phyloP scores from a whole-genome alignment of 2,113 vertebrate species.

The Dicerorhinus sumatrensis region DNA sequence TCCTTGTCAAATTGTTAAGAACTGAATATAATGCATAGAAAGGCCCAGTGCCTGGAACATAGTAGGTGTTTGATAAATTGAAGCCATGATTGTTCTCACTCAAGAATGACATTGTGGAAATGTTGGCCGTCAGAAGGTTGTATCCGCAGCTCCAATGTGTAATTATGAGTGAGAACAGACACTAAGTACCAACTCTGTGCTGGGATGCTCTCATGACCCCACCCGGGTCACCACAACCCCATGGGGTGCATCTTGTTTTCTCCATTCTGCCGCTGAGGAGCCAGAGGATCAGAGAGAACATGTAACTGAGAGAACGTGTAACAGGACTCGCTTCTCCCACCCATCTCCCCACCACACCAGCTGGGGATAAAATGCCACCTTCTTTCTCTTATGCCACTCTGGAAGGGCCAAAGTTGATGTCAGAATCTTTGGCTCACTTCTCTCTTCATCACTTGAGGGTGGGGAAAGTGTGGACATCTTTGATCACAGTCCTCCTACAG shows the following conservation, averaged over 20 bases:
- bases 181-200: not conserved
- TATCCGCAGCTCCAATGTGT: not conserved
- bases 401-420: not conserved
- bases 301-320: rapidly evolving
- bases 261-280: not conserved
- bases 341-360: not conserved
- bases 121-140: not conserved
- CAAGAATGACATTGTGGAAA: not conserved
- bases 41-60: not conserved
- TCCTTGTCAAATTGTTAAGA: not conserved
- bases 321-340: not conserved
- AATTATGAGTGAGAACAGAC: not conserved
- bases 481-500: not conserved
- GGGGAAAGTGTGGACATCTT: not conserved
- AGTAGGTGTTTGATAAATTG: not conserved
- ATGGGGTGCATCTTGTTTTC: not conserved
- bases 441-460: not conserved
- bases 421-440: not conserved
- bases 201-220: not conserved
- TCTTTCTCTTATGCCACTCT: not conserved
- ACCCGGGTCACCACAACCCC: not conserved
- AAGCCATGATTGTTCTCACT: not conserved
- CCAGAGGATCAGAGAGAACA: not conserved
- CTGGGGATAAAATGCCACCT: not conserved
- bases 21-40: too few relatives aligned